Conservation (phyloP, 1,140 invertebrate species). For the Sarcophaga peregrina region DNA sequence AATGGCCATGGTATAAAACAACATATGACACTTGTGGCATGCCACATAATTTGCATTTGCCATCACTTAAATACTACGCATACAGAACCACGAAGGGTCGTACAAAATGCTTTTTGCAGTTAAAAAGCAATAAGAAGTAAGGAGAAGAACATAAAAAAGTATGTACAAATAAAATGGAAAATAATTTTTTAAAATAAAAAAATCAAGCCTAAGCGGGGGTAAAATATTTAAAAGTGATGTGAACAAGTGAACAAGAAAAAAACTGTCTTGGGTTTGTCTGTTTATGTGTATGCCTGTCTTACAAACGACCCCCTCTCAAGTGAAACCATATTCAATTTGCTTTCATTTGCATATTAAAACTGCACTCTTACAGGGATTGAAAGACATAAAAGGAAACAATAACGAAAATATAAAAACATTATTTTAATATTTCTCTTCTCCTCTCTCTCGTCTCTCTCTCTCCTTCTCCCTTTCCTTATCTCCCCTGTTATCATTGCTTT, state of each 20-base stretch:
- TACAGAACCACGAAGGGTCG: slow-evolving; percentile 6
- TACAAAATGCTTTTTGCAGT: not conserved
- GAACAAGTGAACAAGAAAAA: too few species aligned
- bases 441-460: too few species aligned
- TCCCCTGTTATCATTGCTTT: not conserved
- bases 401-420: not conserved
- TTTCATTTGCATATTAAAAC: slow-evolving; percentile 42
- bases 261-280: not conserved
- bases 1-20: not conserved
- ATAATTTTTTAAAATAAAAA: not conserved
- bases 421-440: too few species aligned
- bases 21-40: slow-evolving; percentile 39
- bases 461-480: too few species aligned
- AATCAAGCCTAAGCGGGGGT: not conserved
- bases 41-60: slow-evolving; percentile 39
- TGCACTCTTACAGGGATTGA: not conserved
- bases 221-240: too few species aligned
- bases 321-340: slow-evolving; percentile 43
- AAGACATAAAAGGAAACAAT: not conserved
- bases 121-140: not conserved
- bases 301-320: slow-evolving; percentile 14
- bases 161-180: not conserved
- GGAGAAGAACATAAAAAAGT: not conserved
- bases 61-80: slow-evolving; percentile 36
- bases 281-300: not conserved